phyloP scores from a whole-genome alignment of 2,888 invertebrate species.

The Brachypterus glaber region DNA sequence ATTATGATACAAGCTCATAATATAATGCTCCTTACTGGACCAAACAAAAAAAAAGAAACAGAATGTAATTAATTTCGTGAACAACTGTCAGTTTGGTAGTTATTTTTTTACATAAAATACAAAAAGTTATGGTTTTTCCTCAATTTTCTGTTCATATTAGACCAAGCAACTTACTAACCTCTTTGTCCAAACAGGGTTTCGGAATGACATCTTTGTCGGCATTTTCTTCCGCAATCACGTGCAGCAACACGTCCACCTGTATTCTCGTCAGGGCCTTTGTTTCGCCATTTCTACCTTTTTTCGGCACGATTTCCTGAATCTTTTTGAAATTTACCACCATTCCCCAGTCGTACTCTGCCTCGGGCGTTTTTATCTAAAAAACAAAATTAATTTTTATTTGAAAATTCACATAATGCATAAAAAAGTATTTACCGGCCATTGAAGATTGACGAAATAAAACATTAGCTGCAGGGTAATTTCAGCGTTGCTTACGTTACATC shows the following conservation, averaged over 20 bases:
- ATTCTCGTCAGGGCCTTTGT: slow-evolving; percentile 54
- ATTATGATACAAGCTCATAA: too few species aligned
- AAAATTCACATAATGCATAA: slow-evolving; percentile 8
- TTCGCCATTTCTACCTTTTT: slow-evolving; percentile 37
- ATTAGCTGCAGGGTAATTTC: too few species aligned
- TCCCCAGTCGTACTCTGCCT: slow-evolving; percentile 92
- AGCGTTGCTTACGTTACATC: too few species aligned
- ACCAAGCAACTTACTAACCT: slow-evolving; percentile 45
- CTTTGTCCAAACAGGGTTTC: slow-evolving; percentile 58
- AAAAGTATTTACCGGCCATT: too few species aligned
- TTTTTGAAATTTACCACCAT: slow-evolving; percentile 83
- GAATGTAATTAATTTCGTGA: slow-evolving; percentile 2
- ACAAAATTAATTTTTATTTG: slow-evolving; percentile 6
- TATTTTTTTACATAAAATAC: too few species aligned
- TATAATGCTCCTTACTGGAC: too few species aligned
- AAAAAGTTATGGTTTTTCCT: too few species aligned
- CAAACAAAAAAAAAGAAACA: slow-evolving; percentile 4
- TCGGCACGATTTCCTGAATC: slow-evolving; percentile 26
- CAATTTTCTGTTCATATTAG: too few species aligned
- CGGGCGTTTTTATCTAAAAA: slow-evolving; percentile 66
- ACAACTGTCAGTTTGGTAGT: too few species aligned
- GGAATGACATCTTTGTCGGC: slow-evolving; percentile 48
- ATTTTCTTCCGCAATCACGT: slow-evolving; percentile 57
- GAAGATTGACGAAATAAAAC: too few species aligned
- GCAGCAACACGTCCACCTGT: slow-evolving; percentile 73